Evolutionary conservation across 64 coral and sea anemone species (phyloP), one percentile per base, ranked within the genome.

Genomic region (Montipora capricornis): DNA sequence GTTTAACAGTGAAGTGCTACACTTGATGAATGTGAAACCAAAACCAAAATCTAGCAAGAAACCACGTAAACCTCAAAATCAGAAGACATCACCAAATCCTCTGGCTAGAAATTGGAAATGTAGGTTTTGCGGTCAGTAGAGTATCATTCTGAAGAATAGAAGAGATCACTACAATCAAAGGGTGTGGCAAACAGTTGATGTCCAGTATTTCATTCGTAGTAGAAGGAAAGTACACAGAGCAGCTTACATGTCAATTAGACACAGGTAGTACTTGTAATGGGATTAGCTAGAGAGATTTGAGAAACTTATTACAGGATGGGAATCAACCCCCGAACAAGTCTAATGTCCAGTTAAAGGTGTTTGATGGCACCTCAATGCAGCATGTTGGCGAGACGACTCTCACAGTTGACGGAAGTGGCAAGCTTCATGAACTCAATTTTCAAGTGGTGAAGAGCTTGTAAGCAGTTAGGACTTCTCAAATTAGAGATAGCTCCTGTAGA

Each of bases 171-270:
- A 57, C 85, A 89, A 52, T 94, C 8, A 94, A 61, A 58, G 52
- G 92, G 12, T 68, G 87, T 80, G 86, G 85, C 9, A 94, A 94
- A 73, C 68, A 94, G 80, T 76, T 94, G 66, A 58, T 70, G n/a
- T 62, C 92, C 67, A 89, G 69, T 59, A 20, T 94, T 88, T 89
- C 51, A 45, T 89, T 94, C 70, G 20, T 94, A 50, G 51, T 66
- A 66, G 62, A 94, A 60, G 47, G 74, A 68, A 93, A 66, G 78
- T 93, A 93, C 86, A 87, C 49, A 50, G 62, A 81, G 69, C 67
- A 92, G 83, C 44, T 85, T 2, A 68, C 71, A 20, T 93, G 91
- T 75, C 91, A 93, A 17, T 77, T 93, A 7, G 82, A 93, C 83
- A 88, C 64, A 16, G 92, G 92, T 73, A 76, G 76, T 77, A 80